These are phyloP conservation scores for Drosophila albomicans DNA, from an alignment of 1,140 invertebrate species.

Conservation along the genomic window DNA sequence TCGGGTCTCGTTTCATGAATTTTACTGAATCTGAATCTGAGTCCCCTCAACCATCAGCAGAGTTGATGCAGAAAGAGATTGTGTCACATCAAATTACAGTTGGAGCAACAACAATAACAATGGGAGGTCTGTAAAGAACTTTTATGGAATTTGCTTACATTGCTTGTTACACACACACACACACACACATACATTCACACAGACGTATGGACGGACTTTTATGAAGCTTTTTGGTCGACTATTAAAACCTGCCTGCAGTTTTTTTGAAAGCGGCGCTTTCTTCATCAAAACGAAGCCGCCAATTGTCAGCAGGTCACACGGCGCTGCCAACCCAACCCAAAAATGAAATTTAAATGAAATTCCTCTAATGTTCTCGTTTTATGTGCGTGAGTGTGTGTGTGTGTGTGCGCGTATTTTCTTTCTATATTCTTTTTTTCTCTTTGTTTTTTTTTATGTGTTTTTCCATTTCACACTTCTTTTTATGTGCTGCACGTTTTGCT, in stretches of 20 bases:
- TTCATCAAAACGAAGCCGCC: conserved; percentile 22
- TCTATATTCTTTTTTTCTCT: conserved; percentile 25
- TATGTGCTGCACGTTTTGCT: conserved; percentile 50
- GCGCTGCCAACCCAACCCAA: conserved; percentile 24
- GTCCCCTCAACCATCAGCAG: conserved; percentile 17
- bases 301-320: conserved; percentile 34
- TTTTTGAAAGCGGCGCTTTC: conserved; percentile 22
- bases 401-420: conserved; percentile 3
- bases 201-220: conserved; percentile 1
- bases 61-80: conserved; percentile 48
- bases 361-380: conserved; percentile 45
- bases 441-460: conserved; percentile 37
- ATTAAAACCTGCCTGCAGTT: conserved; percentile 13
- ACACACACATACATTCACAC: conserved; percentile 5
- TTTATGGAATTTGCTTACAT: conserved; percentile 36
- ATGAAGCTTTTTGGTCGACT: conserved; percentile 2
- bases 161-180: conserved; percentile 12
- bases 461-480: conserved; percentile 63
- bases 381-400: conserved; percentile 13
- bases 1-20: conserved; percentile 11
- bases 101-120: conserved; percentile 24
- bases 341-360: conserved; percentile 44
- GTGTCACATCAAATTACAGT: conserved; percentile 51
- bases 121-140: conserved; percentile 37
- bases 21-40: conserved; percentile 12